A percentile compares a stretch with the other conserved stretches of the same genome.
phyloP scores from a whole-genome alignment of 2,888 invertebrate genomes.

The Ophion obscuratus region DNA sequence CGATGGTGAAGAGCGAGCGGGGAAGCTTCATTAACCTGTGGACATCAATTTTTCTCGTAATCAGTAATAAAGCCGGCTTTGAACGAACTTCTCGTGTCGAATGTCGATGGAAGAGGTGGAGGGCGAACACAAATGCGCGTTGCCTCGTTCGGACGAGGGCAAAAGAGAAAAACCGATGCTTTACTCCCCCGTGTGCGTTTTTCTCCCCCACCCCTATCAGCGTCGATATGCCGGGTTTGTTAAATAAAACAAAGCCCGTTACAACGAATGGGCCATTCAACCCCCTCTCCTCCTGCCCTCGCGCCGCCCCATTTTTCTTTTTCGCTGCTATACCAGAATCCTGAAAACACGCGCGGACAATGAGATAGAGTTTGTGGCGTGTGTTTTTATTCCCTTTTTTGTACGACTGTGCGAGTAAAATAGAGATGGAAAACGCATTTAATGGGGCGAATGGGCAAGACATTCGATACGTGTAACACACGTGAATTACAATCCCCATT shows the following conservation, averaged over 20 bases:
- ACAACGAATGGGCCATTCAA: constrained; percentile 80
- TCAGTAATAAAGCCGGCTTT: constrained; percentile 81
- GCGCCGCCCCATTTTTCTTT: constrained; percentile 12
- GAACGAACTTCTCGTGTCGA: constrained; percentile 76
- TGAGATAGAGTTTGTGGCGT: constrained; percentile 58
- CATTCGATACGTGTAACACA: constrained; percentile 12
- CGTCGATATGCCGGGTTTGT: constrained; percentile 76
- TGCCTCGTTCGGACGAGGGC: constrained; percentile 23
- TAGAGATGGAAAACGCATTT: constrained; percentile 21
- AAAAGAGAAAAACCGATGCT: constrained; percentile 52
- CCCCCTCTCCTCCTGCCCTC: constrained; percentile 40
- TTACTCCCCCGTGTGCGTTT: constrained; percentile 41
- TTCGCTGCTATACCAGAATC: constrained; percentile 21
- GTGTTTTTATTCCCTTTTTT: constrained; percentile 48
- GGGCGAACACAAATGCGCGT: constrained; percentile 29
- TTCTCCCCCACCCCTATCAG: constrained; percentile 10
- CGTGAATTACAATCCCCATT: constrained; percentile 2
- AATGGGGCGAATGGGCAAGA: constrained; percentile 13
- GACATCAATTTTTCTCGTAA: constrained; percentile 81
- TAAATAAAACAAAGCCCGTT: constrained; percentile 82
- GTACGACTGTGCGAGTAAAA: constrained; percentile 15
- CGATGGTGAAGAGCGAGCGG: constrained; percentile 6
- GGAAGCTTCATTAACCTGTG: constrained; percentile 77
- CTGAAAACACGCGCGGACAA: constrained; percentile 55
- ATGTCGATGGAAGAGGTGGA: constrained; percentile 42